Conservation (phyloP, 1,140 invertebrate genomes). For the Macrobrachium rosenbergii region DNA sequence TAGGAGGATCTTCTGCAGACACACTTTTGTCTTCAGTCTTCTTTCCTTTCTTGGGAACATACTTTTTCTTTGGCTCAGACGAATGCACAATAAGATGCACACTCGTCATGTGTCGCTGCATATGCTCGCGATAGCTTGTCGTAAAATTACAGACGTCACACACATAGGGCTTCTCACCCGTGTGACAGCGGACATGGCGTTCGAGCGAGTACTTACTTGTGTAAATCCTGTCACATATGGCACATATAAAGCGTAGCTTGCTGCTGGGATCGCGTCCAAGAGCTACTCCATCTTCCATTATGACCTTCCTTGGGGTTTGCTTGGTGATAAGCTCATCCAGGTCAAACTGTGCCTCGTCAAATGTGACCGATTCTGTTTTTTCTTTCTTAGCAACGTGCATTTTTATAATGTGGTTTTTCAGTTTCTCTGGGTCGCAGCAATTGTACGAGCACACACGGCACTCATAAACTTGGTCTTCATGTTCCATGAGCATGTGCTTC, state of each 20-base stretch:
- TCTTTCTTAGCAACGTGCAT: conserved; percentile 65
- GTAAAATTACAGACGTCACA: conserved; percentile 65
- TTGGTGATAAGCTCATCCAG: conserved; percentile 62
- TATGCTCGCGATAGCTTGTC: conserved; percentile 63
- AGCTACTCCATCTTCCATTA: conserved; percentile 65
- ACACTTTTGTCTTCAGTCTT: conserved; percentile 57
- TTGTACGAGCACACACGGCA: conserved; percentile 64
- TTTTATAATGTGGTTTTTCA: conserved; percentile 66
- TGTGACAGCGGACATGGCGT: conserved; percentile 65
- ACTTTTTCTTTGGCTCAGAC: conserved; percentile 61
- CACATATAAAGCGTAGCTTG: conserved; percentile 62
- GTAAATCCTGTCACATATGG: conserved; percentile 65
- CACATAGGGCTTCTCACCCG: conserved; percentile 60
- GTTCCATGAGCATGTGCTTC: conserved; percentile 65
- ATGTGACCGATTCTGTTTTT: conserved; percentile 45
- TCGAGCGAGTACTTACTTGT: conserved; percentile 64
- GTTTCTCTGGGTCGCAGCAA: conserved; percentile 64
- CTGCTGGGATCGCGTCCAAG: conserved; percentile 60
- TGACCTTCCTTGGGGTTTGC: conserved; percentile 62
- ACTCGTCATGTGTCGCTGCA: conserved; percentile 65
- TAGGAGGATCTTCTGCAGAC: conserved; percentile 22
- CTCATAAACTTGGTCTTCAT: conserved; percentile 65
- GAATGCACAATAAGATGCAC: conserved; percentile 66
- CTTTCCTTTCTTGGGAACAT: conserved; percentile 59
- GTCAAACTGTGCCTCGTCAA: conserved; percentile 56